Evolutionary conservation across 2,888 invertebrate genomes (phyloP), one percentile per base, ranked within the genome.

Genomic region (Sceliomorpha sp.): DNA sequence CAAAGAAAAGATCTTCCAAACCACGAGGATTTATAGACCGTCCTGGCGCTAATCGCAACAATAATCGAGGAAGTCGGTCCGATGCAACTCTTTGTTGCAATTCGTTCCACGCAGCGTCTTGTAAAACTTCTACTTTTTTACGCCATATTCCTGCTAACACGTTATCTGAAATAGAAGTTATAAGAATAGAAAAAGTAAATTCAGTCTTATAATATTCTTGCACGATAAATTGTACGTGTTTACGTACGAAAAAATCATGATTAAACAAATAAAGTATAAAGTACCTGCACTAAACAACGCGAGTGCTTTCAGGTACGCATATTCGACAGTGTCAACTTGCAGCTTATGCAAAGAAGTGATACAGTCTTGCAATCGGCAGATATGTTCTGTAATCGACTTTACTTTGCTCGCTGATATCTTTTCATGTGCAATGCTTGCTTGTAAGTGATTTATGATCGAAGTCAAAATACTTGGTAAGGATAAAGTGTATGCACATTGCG

Each of bases 1-100:
- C 94, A 85, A 98, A 98, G 90, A 98, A 98, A 51, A 98, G 91
- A 83, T 98, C 97, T 88, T 98, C 98, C 50, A 98, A 90, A 67
- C 95, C 91, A 8, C 93, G 89, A 1, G 94, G 93, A 56, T 94
- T 92, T 84, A 94, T 92, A 74, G 93, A 92, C 74, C 94, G 90
- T 14, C 95, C 88, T 2, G 93, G 92, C 0, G 94, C 92, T 63
- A 97, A 90, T 84, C 93, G 92, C 37, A 94, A 89, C 13, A 94
- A 89, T 29, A 94, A 89, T 27, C 92, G 91, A 24, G 92, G 91
- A 62, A 91, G 88, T 1, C 93, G 83, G 32, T 91, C 89, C 0
- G 91, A 90, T 0, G 90, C 89, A 0, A 91, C 89, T 1, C 90
- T 89, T 24, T 89, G 88, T 9, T 89, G 88, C 37, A 91, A 89